Conservation (phyloP, 2,888 invertebrate species). For the Shargacucullia verbasci region DNA sequence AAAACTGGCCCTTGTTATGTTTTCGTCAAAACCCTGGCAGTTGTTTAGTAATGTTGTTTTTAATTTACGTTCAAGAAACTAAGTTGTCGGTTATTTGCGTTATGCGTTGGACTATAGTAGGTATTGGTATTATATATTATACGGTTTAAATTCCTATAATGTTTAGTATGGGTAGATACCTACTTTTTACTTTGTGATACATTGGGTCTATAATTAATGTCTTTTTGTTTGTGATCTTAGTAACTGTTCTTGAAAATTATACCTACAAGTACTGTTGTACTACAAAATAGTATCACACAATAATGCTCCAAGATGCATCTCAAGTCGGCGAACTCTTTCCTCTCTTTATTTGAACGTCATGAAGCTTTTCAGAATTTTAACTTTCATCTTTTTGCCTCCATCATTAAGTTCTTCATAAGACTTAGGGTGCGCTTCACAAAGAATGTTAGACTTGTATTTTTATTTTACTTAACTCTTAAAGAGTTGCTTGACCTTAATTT, state of each 20-base stretch:
- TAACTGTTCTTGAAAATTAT: too few relatives aligned
- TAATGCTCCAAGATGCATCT: neutral
- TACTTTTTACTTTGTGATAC: too few relatives aligned
- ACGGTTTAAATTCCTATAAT: too few relatives aligned
- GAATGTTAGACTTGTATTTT: too few relatives aligned
- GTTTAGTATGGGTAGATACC: too few relatives aligned
- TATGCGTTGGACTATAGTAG: neutral
- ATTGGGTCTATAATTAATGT: too few relatives aligned
- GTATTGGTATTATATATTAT: neutral
- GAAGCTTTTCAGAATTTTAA: neutral
- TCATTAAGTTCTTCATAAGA: neutral
- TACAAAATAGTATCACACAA: too few relatives aligned
- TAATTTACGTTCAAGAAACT: slow-evolving; percentile 44
- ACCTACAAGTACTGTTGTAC: too few relatives aligned
- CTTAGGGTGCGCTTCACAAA: too few relatives aligned
- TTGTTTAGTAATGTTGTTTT: slow-evolving; percentile 63
- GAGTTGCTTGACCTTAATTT: too few relatives aligned
- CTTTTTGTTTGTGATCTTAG: too few relatives aligned
- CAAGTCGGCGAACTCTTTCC: neutral
- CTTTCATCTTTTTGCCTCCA: neutral
- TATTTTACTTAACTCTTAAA: too few relatives aligned
- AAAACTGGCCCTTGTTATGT: slow-evolving; percentile 63
- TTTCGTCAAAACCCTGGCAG: slow-evolving; percentile 63
- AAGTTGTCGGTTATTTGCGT: slow-evolving; percentile 3
- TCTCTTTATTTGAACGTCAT: neutral